These are phyloP conservation scores for Boloria euphrosyne DNA, from an alignment of 2,888 invertebrate species.

Conservation along the genomic window DNA sequence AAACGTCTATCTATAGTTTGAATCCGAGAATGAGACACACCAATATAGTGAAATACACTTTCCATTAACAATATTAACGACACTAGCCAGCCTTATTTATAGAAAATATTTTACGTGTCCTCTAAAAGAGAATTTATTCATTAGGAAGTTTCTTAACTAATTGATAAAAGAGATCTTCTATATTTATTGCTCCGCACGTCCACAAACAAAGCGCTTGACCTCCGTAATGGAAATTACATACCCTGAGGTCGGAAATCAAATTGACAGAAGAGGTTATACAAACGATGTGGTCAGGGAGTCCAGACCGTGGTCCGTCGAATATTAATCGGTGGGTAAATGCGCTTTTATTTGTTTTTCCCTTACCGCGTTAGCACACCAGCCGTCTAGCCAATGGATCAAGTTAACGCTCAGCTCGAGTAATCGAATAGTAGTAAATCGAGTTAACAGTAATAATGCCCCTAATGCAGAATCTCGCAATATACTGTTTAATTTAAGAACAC, in stretches of 20 bases:
- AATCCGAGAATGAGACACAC: too few species aligned
- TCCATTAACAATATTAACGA: too few species aligned
- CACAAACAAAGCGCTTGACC: slow-evolving; percentile 74
- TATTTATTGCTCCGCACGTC: slow-evolving; percentile 64
- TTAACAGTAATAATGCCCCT: slow-evolving; percentile 19
- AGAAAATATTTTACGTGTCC: background rate
- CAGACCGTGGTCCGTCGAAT: slow-evolving; percentile 65
- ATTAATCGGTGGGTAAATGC: slow-evolving; percentile 78
- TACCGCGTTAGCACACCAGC: slow-evolving; percentile 49
- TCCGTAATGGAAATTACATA: slow-evolving; percentile 80
- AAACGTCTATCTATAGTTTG: too few species aligned
- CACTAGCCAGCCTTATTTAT: too few species aligned
- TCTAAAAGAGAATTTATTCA: slow-evolving; percentile 6
- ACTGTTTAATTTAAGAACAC: background rate
- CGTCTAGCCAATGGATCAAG: slow-evolving; percentile 48
- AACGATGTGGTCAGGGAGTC: slow-evolving; percentile 76
- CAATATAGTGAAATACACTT: too few species aligned
- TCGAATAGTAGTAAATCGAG: slow-evolving; percentile 29
- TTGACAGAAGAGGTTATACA: slow-evolving; percentile 82
- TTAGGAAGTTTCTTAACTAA: slow-evolving; percentile 40
- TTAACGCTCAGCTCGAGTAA: slow-evolving; percentile 42
- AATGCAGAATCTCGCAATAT: slow-evolving; percentile 14
- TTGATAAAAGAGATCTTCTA: slow-evolving; percentile 58
- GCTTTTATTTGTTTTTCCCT: slow-evolving; percentile 76
- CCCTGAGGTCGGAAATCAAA: slow-evolving; percentile 80